Evolutionary conservation across 2,888 invertebrate species (phyloP), one percentile per base, ranked within the genome.

Genomic region (Phrixothrix hirtus): DNA sequence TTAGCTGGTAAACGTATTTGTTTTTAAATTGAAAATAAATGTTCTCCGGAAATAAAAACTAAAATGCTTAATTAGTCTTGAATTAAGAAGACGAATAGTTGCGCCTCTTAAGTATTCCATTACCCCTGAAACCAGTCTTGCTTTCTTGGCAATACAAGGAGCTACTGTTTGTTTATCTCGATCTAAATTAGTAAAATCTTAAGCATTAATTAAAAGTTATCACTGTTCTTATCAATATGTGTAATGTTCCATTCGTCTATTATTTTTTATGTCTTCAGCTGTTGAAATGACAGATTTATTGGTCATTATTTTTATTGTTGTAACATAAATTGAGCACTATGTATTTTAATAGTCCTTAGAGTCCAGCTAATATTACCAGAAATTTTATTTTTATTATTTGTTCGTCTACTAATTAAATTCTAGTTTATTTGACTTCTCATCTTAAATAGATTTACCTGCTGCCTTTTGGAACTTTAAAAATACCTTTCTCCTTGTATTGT

Each of bases 171-270:
- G 55, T 53, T 66, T 66, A 66, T 66, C 66, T 65, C 55, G 55
- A 67, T 67, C 66, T 66, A 65, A 67, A 67, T 67, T 67, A 67
- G 67, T 67, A 59, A 66, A 66, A 67, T 64, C 65, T 65, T 62
- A 53, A 60, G 57, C 65, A 61, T 66, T 68, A 67, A 68, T 68
- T 68, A 66, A 66, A 63, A 61, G 59, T 68, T 68, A 68, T 68
- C 66, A 60, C 60, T 45, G 51, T 55, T 57, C 56, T 63, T 63
- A 66, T 66, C 66, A 59, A 64, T 63, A 63, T 59, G 55, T 59
- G 62, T 58, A 56, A 60, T 61, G 61, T 58, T 52, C 62, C 64
- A 60, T 63, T 52, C 56, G 51, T 45, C 46, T 56, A 51, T 48
- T 50, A 59, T 57, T 61, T 62, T 54, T 57, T 58, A 58, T 58